Percentiles rank a stretch among this genome's conserved stretches.
These are phyloP conservation scores for Micronycteris hirsuta DNA, from an alignment of 2,113 vertebrate species.

Conservation along the genomic window DNA sequence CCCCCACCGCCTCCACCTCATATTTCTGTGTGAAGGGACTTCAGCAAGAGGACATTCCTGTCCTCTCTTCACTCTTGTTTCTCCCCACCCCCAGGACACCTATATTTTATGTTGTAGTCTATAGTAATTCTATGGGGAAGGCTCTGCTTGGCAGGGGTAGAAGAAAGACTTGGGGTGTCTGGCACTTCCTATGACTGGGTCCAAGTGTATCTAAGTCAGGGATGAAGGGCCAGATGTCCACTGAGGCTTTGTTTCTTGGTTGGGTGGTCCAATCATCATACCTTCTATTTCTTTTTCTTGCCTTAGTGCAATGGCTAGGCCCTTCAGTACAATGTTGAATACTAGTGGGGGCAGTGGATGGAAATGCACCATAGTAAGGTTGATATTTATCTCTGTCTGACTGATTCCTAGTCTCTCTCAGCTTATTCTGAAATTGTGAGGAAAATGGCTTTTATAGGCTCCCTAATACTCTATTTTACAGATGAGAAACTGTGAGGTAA, in stretches of 20 bases:
- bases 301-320: background rate
- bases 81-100: background rate
- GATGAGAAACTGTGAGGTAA: background rate
- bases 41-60: background rate
- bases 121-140: background rate
- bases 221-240: background rate
- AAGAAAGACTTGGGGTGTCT: background rate
- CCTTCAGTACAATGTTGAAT: rapidly evolving
- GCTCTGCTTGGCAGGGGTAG: background rate
- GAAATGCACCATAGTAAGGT: background rate
- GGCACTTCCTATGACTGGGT: too few species aligned
- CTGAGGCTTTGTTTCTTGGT: background rate
- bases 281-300: conserved; percentile 11
- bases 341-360: background rate
- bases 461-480: background rate
- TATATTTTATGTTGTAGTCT: background rate
- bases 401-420: background rate
- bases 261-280: background rate
- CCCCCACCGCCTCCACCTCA: background rate
- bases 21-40: background rate
- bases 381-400: background rate
- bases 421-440: background rate
- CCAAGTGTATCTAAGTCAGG: background rate
- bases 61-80: background rate
- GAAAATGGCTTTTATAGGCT: background rate